Conservation (phyloP, 1,140 invertebrate genomes). For the Pteromalus puparum region DNA sequence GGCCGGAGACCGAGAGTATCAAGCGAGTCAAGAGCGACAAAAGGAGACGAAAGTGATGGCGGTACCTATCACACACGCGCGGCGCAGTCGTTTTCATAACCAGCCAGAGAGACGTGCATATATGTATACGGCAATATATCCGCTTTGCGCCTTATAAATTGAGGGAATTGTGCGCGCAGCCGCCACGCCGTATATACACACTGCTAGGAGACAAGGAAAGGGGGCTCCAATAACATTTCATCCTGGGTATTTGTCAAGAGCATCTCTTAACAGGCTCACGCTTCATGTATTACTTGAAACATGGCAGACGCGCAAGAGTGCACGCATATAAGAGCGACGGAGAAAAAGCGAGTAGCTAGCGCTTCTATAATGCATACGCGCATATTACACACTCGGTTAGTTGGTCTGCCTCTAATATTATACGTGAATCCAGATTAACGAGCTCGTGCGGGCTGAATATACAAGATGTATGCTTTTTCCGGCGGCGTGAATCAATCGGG, state of each 20-base stretch:
- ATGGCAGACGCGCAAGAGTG: neutral
- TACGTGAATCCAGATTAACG: too few species aligned
- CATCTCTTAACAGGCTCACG: conserved; percentile 34
- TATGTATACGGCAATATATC: conserved; percentile 9
- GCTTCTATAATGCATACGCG: neutral
- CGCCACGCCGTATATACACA: neutral
- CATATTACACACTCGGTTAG: neutral
- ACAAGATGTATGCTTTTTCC: neutral
- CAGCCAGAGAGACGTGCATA: neutral
- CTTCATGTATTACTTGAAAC: conserved; percentile 34
- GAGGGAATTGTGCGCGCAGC: conserved; percentile 8
- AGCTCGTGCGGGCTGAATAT: too few species aligned
- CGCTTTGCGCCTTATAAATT: conserved; percentile 31
- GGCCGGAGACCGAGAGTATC: neutral
- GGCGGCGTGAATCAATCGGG: neutral
- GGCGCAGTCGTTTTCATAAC: conserved; percentile 23
- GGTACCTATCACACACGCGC: neutral
- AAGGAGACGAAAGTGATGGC: too few species aligned
- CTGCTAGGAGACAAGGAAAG: neutral
- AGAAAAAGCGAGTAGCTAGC: neutral
- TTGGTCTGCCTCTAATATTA: too few species aligned
- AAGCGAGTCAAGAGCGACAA: neutral
- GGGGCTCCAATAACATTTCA: conserved; percentile 26
- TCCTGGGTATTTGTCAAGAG: conserved; percentile 30
- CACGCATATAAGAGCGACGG: neutral